Evolutionary conservation across 1,140 invertebrate genomes (phyloP), one percentile per base, ranked within the genome.

Genomic region (Eulimnadia texana): DNA sequence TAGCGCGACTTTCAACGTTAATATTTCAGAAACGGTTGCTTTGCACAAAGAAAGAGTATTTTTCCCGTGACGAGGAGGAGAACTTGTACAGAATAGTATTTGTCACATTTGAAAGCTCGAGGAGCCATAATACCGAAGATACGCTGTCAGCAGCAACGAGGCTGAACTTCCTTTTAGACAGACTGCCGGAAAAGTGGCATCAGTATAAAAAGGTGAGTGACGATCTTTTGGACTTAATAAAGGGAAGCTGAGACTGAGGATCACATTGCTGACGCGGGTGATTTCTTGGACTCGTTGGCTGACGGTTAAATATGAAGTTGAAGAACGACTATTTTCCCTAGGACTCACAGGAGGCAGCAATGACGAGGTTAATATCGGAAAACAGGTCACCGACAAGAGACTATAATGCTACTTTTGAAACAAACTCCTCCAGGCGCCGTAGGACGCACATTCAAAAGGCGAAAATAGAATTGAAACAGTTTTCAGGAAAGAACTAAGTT

Each of bases 361-460:
- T 42, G 33, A 42, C 33, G 16, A 6, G 6, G 33, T n/a, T n/a
- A n/a, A n/a, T 6, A 16, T 42, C 33, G 6, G 16, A 42, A 6
- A 6, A 42, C 6, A 16, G 33, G 16, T 42, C 33, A 6, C 33
- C 16, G 6, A 42, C 6, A 6, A 6, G 33, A 42, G 33, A 42
- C 6, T 6, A 16, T 42, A 42, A 6, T 42, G 33, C 33, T 16
- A 42, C 6, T 42, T 9, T 6, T 42, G 33, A 16, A 42, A 42
- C 33, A 42, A 16, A 16, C 16, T 42, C 33, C 16, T 42, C 33
- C 16, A 16, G 55, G 29, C 28, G 55, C 24, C 13, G 24, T 42
- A 58, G 29, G 24, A 58, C 16, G 19, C 55, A 58, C 55, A 58
- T 58, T 33, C 24, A 42, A 27, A 29, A 58, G 25, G 3, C 24